Evolutionary conservation across 2,797 vertebrate species (phyloP), one percentile per base, ranked within the genome.

Genomic region (Adrianichthys oophorus): DNA sequence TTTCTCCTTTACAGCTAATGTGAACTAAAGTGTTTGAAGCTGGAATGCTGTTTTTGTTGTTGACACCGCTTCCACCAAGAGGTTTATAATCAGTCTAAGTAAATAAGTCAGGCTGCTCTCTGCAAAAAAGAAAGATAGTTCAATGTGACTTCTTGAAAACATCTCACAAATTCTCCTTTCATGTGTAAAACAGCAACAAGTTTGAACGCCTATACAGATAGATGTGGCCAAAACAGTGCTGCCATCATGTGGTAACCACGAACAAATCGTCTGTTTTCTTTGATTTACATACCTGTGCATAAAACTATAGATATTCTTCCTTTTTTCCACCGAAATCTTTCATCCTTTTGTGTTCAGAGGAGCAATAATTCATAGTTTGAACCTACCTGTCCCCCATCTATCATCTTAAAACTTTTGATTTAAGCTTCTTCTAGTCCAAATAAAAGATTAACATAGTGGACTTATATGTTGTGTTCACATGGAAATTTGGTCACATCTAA

Each of bases 171-270:
- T 32, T 32, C 32, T 32, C 32, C 19, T 12, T 32, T 32, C 10
- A 32, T 32, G 32, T 32, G 10, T 32, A 12, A 32, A 21, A n/a
- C 10, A 4, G 18, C 15, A 45, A 18, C 15, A 17, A 10, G n/a
- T 8, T 18, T 45, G n/a, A 45, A 45, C 44, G 7, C 19, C 4
- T 21, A 1, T 46, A 4, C 12, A 3, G 18, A 17, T 45, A 3
- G n/a, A 7, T 49, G 32, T 15, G 44, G 65, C 7, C 6, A 52
- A 23, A 67, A 19, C 48, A 52, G 59, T 81, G 75, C 81, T 88
- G 85, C 88, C 83, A 70, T 65, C 85, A 21, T 74, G 75, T 87
- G 86, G 80, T 52, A 37, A 68, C 41, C 59, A 17, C 18, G 23
- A 5, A 62, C 23, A 45, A 10, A 18, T 1, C 24, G 1, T 50